Base-by-base conservation (phyloP, 2,888 invertebrate species). In the Torymus tubicola region DNA sequence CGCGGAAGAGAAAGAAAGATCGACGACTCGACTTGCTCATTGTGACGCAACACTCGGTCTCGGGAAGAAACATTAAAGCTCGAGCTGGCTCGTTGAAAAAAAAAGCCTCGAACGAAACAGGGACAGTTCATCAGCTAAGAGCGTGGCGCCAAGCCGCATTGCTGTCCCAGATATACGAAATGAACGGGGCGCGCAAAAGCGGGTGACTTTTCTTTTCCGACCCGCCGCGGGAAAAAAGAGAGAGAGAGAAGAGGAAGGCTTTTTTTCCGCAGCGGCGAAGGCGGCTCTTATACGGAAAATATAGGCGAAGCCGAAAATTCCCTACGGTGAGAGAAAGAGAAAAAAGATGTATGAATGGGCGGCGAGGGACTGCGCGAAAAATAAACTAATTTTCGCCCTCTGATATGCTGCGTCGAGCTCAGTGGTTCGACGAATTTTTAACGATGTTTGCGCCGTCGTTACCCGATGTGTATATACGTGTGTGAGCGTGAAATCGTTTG, bases 81-180 rank as follows among this genome's bases (percentile, higher is more conserved):
- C 24, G 18, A 3, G 3, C 31, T 31, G 5, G 60, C 55, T 14
- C 50, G 76, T 55, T 70, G 65, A 58, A 76, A 77, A 78, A 71
- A 69, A 52, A 14, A 57, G 50, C 55, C 16, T 21, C 18, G n/a
- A 2, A 16, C 69, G 74, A 79, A 79, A 79, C 69, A 79, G 74
- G 79, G 74, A 74, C 79, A 79, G 74, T 79, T 80, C 80, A 80
- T 80, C 80, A 80, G 75, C 80, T 80, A 80, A 80, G 80, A 80
- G 74, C 24, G 80, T n/a, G n/a, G n/a, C 70, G 53, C 4, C 16
- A 42, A 16, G 63, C 50, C 63, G 21, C 58, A 50, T 67, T 69
- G 65, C 67, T 78, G 78, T 58, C 71, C 78, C 65, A 78, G 71
- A 71, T 78, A 75, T 18, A 21, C 61, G 57, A 52, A 55, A 60